Conservation (phyloP, 1,140 invertebrate genomes). For the Cherax quadricarinatus region DNA sequence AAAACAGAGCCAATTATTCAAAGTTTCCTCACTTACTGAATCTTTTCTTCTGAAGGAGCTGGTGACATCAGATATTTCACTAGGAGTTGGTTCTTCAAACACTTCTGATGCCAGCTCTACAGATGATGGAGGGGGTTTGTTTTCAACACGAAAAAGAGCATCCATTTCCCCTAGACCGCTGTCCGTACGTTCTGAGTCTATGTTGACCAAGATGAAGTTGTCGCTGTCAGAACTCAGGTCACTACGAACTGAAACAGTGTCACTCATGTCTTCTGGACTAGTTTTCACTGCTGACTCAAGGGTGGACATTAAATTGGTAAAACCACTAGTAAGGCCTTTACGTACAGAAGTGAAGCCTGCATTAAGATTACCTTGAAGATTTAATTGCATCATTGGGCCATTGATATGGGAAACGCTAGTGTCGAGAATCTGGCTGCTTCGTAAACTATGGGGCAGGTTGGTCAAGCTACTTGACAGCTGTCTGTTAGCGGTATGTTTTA, state of each 20-base stretch:
- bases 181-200: constrained; percentile 74
- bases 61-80: constrained; percentile 87
- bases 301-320: constrained; percentile 71
- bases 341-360: constrained; percentile 64
- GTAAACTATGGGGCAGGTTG: constrained; percentile 53
- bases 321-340: constrained; percentile 70
- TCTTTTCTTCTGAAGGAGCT: constrained; percentile 88
- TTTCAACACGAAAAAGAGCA: constrained; percentile 58
- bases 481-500: constrained; percentile 53
- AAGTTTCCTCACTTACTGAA: constrained; percentile 79
- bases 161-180: constrained; percentile 68
- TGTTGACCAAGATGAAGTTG: constrained; percentile 77
- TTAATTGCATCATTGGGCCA: constrained; percentile 58
- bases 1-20: background rate
- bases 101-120: constrained; percentile 90
- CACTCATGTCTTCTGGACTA: constrained; percentile 72
- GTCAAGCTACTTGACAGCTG: constrained; percentile 62
- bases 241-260: constrained; percentile 77
- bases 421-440: background rate
- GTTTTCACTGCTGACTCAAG: constrained; percentile 72
- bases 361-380: constrained; percentile 70
- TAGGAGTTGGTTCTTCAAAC: constrained; percentile 86
- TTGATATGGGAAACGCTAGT: constrained; percentile 25
- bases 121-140: constrained; percentile 76
- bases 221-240: constrained; percentile 78